phyloP scores from a whole-genome alignment of 2,113 vertebrate genomes.

The Oncorhynchus tshawytscha region DNA sequence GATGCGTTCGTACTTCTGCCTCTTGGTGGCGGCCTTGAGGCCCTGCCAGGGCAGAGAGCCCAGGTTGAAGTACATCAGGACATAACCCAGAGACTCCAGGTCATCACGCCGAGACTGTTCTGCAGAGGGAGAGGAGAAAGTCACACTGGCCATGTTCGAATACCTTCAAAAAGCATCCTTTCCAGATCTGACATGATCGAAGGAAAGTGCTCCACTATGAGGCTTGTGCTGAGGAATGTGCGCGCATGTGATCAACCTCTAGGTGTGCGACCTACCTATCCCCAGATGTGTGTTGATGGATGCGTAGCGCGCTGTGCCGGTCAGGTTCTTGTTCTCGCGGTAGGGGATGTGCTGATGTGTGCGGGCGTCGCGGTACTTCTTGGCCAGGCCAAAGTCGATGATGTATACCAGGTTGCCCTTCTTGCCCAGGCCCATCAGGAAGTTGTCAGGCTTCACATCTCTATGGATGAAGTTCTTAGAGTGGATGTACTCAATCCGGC shows the following conservation, averaged over 20 bases:
- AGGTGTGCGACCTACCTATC: constrained; percentile 75
- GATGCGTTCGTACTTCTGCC: constrained; percentile 95
- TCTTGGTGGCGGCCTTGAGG: constrained; percentile 96
- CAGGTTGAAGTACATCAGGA: constrained; percentile 98
- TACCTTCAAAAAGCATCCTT: not conserved
- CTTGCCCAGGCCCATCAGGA: constrained; percentile 89
- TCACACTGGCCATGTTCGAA: not conserved
- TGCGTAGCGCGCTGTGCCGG: constrained; percentile 90
- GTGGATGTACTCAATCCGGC: constrained; percentile 95
- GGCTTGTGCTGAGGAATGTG: not conserved
- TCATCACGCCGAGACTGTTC: constrained; percentile 96
- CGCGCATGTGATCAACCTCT: not conserved
- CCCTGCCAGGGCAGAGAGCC: constrained; percentile 94
- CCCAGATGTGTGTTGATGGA: constrained; percentile 97
- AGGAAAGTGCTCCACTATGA: too few species aligned
- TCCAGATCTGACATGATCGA: too few species aligned
- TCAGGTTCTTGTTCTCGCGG: constrained; percentile 95
- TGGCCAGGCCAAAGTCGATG: constrained; percentile 90
- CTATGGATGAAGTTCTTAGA: constrained; percentile 97
- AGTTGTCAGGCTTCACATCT: constrained; percentile 90
- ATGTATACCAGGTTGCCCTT: constrained; percentile 92
- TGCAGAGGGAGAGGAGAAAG: constrained; percentile 46
- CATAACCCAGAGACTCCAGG: constrained; percentile 94
- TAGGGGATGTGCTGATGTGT: constrained; percentile 98
- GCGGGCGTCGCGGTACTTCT: constrained; percentile 91